phyloP scores from a whole-genome alignment of 2,113 vertebrate species.

The Lophotis ruficrista region DNA sequence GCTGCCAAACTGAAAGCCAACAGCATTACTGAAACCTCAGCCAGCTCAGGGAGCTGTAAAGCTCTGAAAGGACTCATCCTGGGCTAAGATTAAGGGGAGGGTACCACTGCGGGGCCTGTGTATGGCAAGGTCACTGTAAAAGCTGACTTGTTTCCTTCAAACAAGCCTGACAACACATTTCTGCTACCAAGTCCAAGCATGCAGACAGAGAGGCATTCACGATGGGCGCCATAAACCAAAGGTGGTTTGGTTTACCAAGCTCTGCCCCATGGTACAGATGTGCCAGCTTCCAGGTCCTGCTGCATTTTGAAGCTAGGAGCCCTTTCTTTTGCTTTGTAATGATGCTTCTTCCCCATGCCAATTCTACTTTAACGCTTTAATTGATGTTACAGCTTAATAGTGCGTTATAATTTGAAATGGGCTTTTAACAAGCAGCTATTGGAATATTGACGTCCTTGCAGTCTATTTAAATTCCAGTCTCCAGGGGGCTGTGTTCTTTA shows the following conservation, averaged over 20 bases:
- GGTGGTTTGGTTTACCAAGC: neutral
- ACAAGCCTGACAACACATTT: neutral
- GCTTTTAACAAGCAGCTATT: constrained; percentile 31
- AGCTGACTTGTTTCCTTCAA: neutral
- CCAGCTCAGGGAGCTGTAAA: neutral
- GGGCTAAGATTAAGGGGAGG: neutral
- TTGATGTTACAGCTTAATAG: constrained; percentile 4
- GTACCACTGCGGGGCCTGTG: neutral
- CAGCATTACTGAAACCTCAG: neutral
- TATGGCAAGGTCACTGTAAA: neutral
- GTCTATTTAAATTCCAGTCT: neutral
- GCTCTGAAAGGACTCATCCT: neutral
- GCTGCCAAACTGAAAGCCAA: neutral
- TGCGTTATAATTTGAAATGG: neutral
- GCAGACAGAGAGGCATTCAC: neutral
- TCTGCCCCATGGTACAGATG: neutral
- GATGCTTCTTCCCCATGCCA: neutral
- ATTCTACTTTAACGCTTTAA: neutral
- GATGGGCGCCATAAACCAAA: neutral
- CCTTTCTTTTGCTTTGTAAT: neutral
- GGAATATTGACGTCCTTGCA: neutral
- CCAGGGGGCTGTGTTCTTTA: neutral
- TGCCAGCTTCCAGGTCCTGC: neutral
- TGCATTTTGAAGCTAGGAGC: neutral
- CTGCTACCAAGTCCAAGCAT: neutral